Evolutionary conservation across 2,113 vertebrate species (phyloP).

Genomic region (Tetraodon nigroviridis): DNA sequence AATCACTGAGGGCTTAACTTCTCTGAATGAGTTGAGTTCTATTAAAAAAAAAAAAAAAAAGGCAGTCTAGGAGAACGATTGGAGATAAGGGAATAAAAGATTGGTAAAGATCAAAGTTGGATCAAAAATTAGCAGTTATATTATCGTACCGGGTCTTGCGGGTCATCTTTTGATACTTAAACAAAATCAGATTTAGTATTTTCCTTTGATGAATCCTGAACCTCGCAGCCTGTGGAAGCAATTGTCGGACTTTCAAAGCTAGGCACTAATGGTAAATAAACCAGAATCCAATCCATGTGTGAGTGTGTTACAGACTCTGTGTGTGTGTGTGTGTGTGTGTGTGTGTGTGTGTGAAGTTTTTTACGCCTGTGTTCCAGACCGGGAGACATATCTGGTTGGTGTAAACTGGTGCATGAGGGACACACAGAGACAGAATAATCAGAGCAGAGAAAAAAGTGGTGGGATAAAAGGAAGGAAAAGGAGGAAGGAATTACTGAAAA

Average conservation of each 20-base stretch:
- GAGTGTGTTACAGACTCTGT: neutral
- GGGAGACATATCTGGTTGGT: conserved; percentile 14
- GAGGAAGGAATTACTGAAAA: conserved; percentile 39
- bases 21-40: conserved; percentile 23
- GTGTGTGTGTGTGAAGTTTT: neutral
- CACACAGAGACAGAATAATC: conserved; percentile 27
- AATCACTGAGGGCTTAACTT: conserved; percentile 47
- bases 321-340: conserved; percentile 1
- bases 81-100: neutral
- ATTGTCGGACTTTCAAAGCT: neutral
- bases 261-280: no score
- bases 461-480: conserved; percentile 5
- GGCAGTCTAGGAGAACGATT: neutral
- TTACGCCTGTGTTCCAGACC: neutral
- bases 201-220: no score
- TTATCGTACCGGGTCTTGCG: neutral
- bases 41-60: no score
- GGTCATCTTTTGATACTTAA: no score
- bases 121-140: neutral
- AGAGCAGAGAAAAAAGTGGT: conserved; percentile 39
- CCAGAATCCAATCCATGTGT: no score
- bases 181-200: no score
- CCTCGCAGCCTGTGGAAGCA: no score
- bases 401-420: conserved; percentile 4
- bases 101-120: neutral